Base-by-base conservation (phyloP, 2,888 invertebrate species). In the Lordiphosa andalusiaca region DNA sequence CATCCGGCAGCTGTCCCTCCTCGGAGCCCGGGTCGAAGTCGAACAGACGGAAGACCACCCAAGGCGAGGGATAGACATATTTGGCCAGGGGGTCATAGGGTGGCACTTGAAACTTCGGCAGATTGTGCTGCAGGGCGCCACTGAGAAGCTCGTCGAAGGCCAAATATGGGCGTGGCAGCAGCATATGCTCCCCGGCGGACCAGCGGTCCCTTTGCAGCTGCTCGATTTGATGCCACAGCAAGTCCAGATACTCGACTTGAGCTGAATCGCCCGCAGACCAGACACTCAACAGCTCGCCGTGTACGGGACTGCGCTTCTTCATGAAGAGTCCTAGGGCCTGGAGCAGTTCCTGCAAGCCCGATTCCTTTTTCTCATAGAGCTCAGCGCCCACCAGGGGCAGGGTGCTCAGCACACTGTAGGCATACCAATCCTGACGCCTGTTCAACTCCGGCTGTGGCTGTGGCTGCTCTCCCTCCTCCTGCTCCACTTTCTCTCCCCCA, bases 1-100 rank as follows among this genome's bases (percentile, higher is more conserved):
- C 95, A 23, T 98, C 98, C 0, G 99, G 99, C 53, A 99, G 90
- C 21, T 94, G 94, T 0, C 92, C 95, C 88, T 98, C 97, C 0
- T 98, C 97, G 35, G 7, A 74, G 97, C 97, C 96, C 98, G 99
- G 98, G 0, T 98, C 97, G 88, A 98, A 97, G 89, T 99, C 99
- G 90, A 99, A 99, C 93, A 99, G 95, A 38, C 96, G 92, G 90
- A 97, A 98, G 40, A 98, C 94, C 1, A 97, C 96, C 86, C 94
- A 93, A 0, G 99, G 98, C 91, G 97, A 94, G 0, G 98, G 99
- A 90, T 99, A 99, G 12, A 92, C 91, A 84, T 94, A 95, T 2
- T 7, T 9, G 9, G 1, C 30, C 0, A 4, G 4, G 67, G 95
- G 95, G 21, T 38, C 19, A 16, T 42, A 21, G 0, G 4, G 4